A percentile compares a stretch with the other conserved stretches of the same genome.
These are phyloP conservation scores for Vireo altiloquus DNA, from an alignment of 2,113 vertebrate species.

Conservation along the genomic window DNA sequence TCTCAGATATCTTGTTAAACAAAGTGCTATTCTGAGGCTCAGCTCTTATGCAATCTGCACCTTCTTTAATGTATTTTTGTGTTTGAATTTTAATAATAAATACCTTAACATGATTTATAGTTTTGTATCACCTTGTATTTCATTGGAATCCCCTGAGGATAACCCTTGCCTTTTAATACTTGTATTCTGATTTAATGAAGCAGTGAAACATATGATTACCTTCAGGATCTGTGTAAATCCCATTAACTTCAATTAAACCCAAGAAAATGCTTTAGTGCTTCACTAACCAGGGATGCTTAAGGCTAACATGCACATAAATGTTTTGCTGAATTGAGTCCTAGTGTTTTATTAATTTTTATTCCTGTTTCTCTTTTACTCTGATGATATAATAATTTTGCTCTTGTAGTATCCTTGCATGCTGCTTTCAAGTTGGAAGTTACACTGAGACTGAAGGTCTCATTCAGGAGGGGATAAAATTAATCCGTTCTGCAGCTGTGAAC, in stretches of 20 bases:
- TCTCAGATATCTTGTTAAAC: conserved; percentile 22
- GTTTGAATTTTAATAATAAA: background rate
- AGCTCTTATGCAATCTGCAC: background rate
- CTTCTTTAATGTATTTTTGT: background rate
- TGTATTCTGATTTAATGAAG: conserved; percentile 33
- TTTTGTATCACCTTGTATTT: background rate
- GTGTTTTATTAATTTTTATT: background rate
- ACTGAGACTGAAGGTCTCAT: conserved; percentile 19
- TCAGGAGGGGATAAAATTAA: conserved; percentile 62
- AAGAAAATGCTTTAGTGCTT: background rate
- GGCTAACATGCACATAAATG: background rate
- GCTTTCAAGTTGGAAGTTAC: conserved; percentile 41
- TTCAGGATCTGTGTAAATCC: conserved; percentile 38
- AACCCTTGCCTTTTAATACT: background rate
- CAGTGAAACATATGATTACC: conserved; percentile 24
- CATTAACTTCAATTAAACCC: conserved; percentile 26
- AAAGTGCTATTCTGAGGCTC: background rate
- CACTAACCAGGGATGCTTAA: background rate
- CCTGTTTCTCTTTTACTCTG: background rate
- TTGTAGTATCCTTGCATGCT: background rate
- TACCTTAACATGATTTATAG: background rate
- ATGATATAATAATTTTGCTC: conserved; percentile 1
- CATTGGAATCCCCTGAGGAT: background rate
- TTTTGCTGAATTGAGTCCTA: background rate
- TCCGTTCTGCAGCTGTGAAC: conserved; percentile 50